Percentiles rank a stretch among this genome's conserved stretches.
These are phyloP conservation scores for Aramus guarauna DNA, from an alignment of 2,113 vertebrate species.

Conservation along the genomic window DNA sequence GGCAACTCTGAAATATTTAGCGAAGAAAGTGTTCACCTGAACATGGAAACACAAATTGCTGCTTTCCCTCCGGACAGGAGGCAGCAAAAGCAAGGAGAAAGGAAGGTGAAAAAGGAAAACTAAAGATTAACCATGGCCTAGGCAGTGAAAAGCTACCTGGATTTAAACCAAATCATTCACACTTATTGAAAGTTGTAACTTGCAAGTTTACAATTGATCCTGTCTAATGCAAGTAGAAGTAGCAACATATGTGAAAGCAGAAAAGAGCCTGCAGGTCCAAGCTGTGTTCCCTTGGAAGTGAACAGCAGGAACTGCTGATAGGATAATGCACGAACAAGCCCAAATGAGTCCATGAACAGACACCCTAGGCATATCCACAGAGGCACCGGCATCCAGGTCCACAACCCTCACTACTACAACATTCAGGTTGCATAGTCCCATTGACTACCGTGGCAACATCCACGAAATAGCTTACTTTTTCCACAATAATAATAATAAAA, in stretches of 20 bases:
- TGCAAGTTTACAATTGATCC: neutral
- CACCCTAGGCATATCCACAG: neutral
- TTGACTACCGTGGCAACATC: neutral
- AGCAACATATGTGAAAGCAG: neutral
- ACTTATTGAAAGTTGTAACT: neutral
- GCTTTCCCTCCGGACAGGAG: neutral
- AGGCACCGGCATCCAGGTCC: neutral
- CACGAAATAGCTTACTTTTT: neutral
- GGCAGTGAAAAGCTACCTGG: neutral
- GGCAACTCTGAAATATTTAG: neutral
- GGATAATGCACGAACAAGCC: neutral
- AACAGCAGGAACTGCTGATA: neutral
- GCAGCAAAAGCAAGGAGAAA: neutral
- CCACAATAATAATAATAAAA: neutral
- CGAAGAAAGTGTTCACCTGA: neutral
- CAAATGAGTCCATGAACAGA: neutral
- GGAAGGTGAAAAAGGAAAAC: neutral
- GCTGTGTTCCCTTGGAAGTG: neutral
- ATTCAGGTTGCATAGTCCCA: neutral
- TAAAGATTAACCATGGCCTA: neutral
- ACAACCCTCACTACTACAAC: neutral
- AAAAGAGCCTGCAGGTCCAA: neutral
- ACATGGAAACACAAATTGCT: neutral
- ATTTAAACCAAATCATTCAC: neutral
- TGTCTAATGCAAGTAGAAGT: neutral